Base-by-base conservation (phyloP, 2,888 invertebrate species). In the Leptopterna dolabrata region DNA sequence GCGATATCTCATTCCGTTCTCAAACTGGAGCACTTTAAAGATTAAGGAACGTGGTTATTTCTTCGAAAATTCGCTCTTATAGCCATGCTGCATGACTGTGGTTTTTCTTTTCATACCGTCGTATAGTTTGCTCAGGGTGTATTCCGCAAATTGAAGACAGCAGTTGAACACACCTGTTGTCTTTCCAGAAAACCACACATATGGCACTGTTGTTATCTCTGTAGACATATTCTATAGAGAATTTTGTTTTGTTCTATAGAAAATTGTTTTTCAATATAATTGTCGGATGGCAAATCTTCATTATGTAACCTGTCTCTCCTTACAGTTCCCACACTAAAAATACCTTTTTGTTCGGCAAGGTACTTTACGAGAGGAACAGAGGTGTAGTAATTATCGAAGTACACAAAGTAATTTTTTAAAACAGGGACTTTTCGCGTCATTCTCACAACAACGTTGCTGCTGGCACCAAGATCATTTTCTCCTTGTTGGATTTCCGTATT, bases 331-430 rank as follows among this genome's bases (percentile, higher is more conserved):
- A 91, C 47, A 43, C 88, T 82, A 63, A 89, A 86, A 71, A 91
- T 91, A 45, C 91, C 91, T 87, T 89, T 84, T 84, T 90, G 87
- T 19, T 90, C 87, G n/a, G n/a, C n/a, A 71, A 91, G 81, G 84
- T 90, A 90, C n/a, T 78, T 88, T 19, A 91, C 30, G 16, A 91
- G 88, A 55, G 88, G 89, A 43, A 91, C 9, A 41, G 90, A 90
- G n/a, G 90, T 90, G 83, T 90, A 91, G 87, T 90, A 91, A 88
- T 91, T 91, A 87, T 91, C 91, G 89, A 90, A 91, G 89, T 90
- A 91, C n/a, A 92, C 24, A 88, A 88, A 82, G 87, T 91, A 90
- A 88, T 91, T 91, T 86, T 89, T 87, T 70, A 90, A 90, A 88
- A 82, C 87, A 70, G 91, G 91, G 83, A 91, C 89, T 43, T 88